A percentile compares a stretch with the other conserved stretches of the same genome.
These are phyloP conservation scores for Epinotia bilunana DNA, from an alignment of 2,888 invertebrate genomes.

Conservation along the genomic window DNA sequence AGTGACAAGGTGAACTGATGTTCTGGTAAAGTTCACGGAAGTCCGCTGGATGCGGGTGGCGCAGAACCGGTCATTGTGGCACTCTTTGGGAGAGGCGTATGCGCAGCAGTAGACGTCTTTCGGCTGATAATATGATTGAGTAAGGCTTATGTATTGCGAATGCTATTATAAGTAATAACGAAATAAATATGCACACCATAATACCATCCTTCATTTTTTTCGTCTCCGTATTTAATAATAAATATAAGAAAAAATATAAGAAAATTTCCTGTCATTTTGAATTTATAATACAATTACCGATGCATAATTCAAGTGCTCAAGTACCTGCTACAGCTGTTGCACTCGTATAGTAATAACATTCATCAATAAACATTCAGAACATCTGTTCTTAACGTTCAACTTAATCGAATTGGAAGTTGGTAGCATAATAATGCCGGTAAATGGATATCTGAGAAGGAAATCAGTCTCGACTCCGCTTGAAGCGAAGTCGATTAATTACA, in stretches of 20 bases:
- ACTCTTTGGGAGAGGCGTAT: too few relatives aligned
- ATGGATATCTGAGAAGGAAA: slow-evolving; percentile 79
- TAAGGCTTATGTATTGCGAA: too few relatives aligned
- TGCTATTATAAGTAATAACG: neutral
- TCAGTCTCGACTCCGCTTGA: slow-evolving; percentile 71
- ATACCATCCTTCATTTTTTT: neutral
- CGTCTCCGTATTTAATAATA: neutral
- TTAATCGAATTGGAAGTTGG: slow-evolving; percentile 73
- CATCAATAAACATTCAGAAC: slow-evolving; percentile 51
- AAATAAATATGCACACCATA: neutral
- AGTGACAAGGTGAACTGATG: too few relatives aligned
- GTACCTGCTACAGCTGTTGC: slow-evolving; percentile 26
- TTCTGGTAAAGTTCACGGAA: too few relatives aligned
- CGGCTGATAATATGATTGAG: too few relatives aligned
- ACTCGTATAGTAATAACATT: slow-evolving; percentile 35
- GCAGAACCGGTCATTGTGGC: too few relatives aligned
- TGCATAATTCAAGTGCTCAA: slow-evolving; percentile 18
- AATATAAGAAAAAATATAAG: neutral
- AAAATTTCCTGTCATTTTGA: slow-evolving; percentile 13
- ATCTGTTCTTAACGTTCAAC: slow-evolving; percentile 58
- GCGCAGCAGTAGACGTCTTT: too few relatives aligned
- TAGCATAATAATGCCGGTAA: slow-evolving; percentile 76
- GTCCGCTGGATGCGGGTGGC: too few relatives aligned
- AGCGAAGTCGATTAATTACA: slow-evolving; percentile 78
- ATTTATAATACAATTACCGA: slow-evolving; percentile 7